These are phyloP conservation scores for Sinocyclocheilus anshuiensis DNA, from an alignment of 2,113 vertebrate genomes.

Conservation along the genomic window DNA sequence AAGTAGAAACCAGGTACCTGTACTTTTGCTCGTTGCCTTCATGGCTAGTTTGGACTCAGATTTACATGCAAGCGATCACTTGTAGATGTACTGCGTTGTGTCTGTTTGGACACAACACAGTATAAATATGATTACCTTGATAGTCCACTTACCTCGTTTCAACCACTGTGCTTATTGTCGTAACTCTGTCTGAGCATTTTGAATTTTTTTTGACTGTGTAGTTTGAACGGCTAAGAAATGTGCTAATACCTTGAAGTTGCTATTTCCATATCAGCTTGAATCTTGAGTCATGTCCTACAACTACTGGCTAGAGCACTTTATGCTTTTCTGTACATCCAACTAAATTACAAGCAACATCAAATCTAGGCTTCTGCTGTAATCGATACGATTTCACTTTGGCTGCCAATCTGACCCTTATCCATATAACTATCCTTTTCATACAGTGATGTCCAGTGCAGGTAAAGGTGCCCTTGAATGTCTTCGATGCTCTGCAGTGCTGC, in stretches of 20 bases:
- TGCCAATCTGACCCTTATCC: constrained; percentile 3
- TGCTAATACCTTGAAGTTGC: neutral
- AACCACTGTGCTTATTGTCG: neutral
- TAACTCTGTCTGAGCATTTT: neutral
- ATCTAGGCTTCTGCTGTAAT: constrained; percentile 13
- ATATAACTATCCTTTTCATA: neutral
- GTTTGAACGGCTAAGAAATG: constrained; percentile 1
- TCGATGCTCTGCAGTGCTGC: constrained; percentile 8
- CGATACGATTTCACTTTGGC: neutral
- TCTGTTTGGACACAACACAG: neutral
- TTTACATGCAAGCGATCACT: neutral
- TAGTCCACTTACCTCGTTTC: neutral
- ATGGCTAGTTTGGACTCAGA: neutral
- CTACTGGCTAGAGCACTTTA: neutral
- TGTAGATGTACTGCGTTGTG: neutral
- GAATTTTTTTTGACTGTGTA: neutral
- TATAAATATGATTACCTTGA: neutral
- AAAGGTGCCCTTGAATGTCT: constrained; percentile 20
- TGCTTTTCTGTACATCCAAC: neutral
- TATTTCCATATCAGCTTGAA: neutral
- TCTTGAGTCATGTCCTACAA: neutral
- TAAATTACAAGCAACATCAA: constrained; percentile 12
- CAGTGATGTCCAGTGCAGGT: constrained; percentile 1
- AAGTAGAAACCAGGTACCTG: neutral
- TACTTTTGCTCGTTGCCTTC: neutral